Conservation (phyloP, 1,140 invertebrate genomes). For the Drusus annulatus region DNA sequence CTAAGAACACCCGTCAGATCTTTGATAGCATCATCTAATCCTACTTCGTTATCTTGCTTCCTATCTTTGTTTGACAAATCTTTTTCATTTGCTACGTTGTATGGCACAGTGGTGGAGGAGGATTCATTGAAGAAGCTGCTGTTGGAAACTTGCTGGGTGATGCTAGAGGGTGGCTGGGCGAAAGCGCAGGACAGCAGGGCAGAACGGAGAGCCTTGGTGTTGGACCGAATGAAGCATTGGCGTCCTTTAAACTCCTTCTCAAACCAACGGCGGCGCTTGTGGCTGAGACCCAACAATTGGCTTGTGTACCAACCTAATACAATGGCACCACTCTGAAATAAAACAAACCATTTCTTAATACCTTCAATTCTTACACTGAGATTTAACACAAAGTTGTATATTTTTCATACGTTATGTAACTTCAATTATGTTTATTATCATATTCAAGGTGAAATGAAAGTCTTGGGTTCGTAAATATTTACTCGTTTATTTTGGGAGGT, state of each 20-base stretch:
- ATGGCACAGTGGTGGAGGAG: background rate
- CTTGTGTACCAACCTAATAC: constrained; percentile 70
- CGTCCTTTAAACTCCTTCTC: background rate
- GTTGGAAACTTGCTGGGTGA: constrained; percentile 7
- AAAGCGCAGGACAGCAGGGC: constrained; percentile 31
- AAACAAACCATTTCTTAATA: constrained; percentile 26
- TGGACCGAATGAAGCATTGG: constrained; percentile 18
- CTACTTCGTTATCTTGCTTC: background rate
- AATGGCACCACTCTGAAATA: constrained; percentile 67
- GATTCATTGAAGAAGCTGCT: background rate
- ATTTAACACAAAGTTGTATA: background rate
- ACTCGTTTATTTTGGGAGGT: constrained; percentile 16
- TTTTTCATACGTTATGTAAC: background rate
- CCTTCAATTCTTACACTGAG: background rate
- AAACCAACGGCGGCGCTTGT: constrained; percentile 58
- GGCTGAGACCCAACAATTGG: constrained; percentile 66
- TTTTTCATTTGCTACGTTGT: constrained; percentile 25
- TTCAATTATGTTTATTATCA: constrained; percentile 13
- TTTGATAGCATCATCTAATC: constrained; percentile 58
- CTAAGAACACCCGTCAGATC: constrained; percentile 67
- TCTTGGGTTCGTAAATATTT: background rate
- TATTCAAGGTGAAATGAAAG: background rate
- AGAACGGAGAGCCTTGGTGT: constrained; percentile 24
- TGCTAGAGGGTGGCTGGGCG: constrained; percentile 16
- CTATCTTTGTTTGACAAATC: constrained; percentile 22